Evolutionary conservation across 2,113 vertebrate genomes (phyloP).

Genomic region (Orientallactaga bullata): DNA sequence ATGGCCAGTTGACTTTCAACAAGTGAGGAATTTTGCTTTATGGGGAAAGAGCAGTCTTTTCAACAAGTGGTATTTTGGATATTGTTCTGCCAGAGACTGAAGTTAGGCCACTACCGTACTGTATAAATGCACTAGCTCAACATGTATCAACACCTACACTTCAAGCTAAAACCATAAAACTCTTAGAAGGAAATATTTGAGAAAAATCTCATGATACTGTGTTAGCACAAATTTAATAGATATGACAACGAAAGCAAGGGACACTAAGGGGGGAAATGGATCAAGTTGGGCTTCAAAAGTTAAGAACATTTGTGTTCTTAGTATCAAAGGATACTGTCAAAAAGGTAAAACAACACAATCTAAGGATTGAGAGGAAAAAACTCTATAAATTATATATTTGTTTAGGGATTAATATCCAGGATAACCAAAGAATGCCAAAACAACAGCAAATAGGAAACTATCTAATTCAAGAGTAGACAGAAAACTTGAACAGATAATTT

Average conservation of each 20-base stretch:
- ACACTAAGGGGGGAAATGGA: neutral
- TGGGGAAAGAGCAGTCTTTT: constrained; percentile 5
- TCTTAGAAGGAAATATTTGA: neutral
- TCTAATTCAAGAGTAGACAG: neutral
- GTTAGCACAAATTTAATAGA: neutral
- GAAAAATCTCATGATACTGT: neutral
- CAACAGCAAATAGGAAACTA: neutral
- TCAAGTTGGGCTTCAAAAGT: neutral
- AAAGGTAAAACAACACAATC: neutral
- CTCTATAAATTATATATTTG: neutral
- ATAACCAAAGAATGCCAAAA: neutral
- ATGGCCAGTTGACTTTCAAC: constrained; percentile 28
- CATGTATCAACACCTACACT: constrained; percentile 7
- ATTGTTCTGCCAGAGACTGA: neutral
- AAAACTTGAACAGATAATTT: neutral
- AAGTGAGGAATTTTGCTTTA: neutral
- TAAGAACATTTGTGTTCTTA: neutral
- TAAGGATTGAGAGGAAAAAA: neutral
- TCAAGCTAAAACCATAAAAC: neutral
- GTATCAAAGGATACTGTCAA: neutral
- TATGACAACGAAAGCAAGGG: neutral
- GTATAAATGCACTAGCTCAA: neutral
- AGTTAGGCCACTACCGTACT: neutral
- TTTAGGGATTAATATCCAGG: neutral
- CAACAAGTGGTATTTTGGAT: constrained; percentile 20